A percentile compares a stretch with the other conserved stretches of the same genome.
Evolutionary conservation across 2,113 vertebrate species (phyloP).

Genomic region (Polypterus senegalus): DNA sequence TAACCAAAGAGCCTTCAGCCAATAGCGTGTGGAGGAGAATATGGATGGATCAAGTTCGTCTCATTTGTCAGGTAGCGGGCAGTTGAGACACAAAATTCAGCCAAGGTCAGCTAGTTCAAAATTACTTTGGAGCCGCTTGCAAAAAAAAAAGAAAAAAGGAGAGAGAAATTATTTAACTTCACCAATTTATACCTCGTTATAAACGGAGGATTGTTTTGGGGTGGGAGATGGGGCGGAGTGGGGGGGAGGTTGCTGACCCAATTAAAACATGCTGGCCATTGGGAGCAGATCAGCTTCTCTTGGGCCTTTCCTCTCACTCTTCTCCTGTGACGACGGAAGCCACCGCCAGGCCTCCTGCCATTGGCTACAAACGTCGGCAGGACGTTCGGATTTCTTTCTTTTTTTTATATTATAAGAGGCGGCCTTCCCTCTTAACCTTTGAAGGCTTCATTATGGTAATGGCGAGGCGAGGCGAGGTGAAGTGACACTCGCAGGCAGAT

Average conservation of each 20-base stretch:
- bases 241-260: too few species aligned
- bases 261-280: too few species aligned
- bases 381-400: too few species aligned
- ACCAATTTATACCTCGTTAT: too few species aligned
- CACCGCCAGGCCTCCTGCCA: too few species aligned
- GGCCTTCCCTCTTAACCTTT: not conserved
- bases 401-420: too few species aligned
- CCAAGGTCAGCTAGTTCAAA: constrained; percentile 61
- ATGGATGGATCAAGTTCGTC: constrained; percentile 44
- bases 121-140: constrained; percentile 22
- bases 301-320: too few species aligned
- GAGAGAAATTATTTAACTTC: constrained; percentile 9
- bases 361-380: too few species aligned
- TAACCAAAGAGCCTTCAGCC: constrained; percentile 58
- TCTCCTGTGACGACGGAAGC: too few species aligned
- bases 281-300: too few species aligned
- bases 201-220: too few species aligned
- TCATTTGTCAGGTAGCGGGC: constrained; percentile 59
- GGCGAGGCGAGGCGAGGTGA: not conserved
- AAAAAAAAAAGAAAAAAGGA: constrained; percentile 4
- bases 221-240: too few species aligned
- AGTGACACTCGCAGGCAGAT: not conserved
- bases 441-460: constrained; percentile 9
- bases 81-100: constrained; percentile 44
- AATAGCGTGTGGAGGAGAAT: constrained; percentile 54